These are phyloP conservation scores for Sebastes variabilis DNA, from an alignment of 2,797 vertebrate genomes.

Conservation along the genomic window DNA sequence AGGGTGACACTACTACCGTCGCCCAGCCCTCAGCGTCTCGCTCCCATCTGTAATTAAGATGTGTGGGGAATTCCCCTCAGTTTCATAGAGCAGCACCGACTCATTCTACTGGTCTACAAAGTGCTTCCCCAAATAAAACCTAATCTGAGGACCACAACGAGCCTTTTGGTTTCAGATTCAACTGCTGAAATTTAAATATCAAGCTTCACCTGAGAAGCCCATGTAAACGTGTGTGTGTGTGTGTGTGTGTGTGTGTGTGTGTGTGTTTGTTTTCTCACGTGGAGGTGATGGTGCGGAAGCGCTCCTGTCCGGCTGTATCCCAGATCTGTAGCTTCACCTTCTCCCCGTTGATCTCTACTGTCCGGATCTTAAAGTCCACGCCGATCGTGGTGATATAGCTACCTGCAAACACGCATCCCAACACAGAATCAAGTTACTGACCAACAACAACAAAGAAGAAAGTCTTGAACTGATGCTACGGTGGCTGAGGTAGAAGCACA, in stretches of 20 bases:
- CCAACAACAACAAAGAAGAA: no score
- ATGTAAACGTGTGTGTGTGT: no score
- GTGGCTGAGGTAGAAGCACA: conserved; percentile 41
- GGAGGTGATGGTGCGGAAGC: conserved; percentile 98
- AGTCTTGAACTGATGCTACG: not conserved
- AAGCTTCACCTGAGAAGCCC: not conserved
- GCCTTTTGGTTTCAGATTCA: conserved; percentile 25
- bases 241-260: not conserved
- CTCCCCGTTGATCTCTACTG: conserved; percentile 98
- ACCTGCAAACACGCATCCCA: conserved; percentile 78
- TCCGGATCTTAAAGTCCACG: conserved; percentile 99
- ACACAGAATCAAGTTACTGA: not conserved
- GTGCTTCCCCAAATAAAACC: conserved; percentile 43
- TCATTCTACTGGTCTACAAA: conserved; percentile 30
- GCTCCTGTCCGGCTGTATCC: conserved; percentile 98
- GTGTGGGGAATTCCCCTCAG: conserved; percentile 64
- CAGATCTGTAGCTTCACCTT: conserved; percentile 99
- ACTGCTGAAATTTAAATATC: not conserved
- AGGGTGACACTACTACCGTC: not conserved
- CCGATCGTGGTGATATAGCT: conserved; percentile 99
- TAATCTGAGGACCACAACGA: conserved; percentile 27
- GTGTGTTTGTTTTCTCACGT: conserved; percentile 86
- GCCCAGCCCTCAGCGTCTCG: not conserved
- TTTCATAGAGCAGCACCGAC: conserved; percentile 34
- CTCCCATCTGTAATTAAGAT: conserved; percentile 48